Evolutionary conservation across 2,888 invertebrate genomes (phyloP).

Genomic region (Masnerella sp.): DNA sequence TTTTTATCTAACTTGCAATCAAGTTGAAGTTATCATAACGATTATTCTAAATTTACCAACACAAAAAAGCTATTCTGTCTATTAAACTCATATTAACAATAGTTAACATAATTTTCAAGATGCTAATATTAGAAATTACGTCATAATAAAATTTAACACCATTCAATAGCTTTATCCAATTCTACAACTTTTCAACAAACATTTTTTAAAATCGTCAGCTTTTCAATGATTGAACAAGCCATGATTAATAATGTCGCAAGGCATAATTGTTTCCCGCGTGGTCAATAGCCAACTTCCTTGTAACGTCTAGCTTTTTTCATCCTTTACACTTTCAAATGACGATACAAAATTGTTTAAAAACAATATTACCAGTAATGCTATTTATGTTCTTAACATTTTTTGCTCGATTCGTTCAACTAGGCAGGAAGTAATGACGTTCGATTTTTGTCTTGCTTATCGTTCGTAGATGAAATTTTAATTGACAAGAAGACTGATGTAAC

Average conservation of each 20-base stretch:
- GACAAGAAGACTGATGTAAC: neutral
- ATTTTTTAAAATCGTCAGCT: neutral
- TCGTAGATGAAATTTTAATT: neutral
- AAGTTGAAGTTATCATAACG: no score
- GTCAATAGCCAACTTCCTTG: constrained; percentile 37
- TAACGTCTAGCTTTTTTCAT: neutral
- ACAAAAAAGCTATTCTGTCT: no score
- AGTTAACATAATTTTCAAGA: no score
- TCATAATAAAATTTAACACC: neutral
- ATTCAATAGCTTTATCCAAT: neutral
- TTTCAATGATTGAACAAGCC: constrained; percentile 1
- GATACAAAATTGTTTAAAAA: neutral
- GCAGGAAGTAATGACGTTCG: no score
- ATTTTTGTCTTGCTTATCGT: no score
- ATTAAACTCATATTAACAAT: no score
- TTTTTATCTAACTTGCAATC: no score
- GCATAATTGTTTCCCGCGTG: constrained; percentile 22
- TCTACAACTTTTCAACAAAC: neutral
- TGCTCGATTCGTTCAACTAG: no score
- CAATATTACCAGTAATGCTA: no score
- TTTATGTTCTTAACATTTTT: no score
- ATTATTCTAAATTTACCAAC: no score
- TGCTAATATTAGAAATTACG: no score
- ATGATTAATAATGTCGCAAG: constrained; percentile 26
- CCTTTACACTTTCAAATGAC: neutral